Percentiles rank a stretch among this genome's conserved stretches.
Evolutionary conservation across 92 coral and sea anemone species (phyloP).

Genomic region (Muricea muricata): DNA sequence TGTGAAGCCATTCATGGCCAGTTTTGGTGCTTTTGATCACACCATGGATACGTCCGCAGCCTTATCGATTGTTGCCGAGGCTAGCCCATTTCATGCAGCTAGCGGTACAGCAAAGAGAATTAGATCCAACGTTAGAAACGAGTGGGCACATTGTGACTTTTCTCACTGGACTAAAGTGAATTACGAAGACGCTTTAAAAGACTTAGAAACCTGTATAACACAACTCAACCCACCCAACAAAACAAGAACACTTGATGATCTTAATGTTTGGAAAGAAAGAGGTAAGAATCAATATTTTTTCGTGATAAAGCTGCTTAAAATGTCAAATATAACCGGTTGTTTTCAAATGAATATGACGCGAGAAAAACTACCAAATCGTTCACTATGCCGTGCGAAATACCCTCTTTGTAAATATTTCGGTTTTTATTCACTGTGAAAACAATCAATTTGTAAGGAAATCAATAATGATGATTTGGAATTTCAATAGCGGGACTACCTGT

Average conservation of each 20-base stretch:
- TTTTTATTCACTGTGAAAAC: no score
- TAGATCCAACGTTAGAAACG: constrained; percentile 73
- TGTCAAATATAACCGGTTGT: no score
- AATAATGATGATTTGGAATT: no score
- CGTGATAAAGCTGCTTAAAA: not conserved
- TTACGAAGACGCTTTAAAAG: not conserved
- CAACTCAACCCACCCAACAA: constrained; percentile 55
- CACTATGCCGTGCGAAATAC: no score
- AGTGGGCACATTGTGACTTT: constrained; percentile 92
- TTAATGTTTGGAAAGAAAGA: constrained; percentile 75
- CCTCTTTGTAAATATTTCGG: no score
- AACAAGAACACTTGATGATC: constrained; percentile 52
- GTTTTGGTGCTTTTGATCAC: constrained; percentile 76
- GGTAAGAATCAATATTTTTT: constrained; percentile 41
- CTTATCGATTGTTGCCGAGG: constrained; percentile 68
- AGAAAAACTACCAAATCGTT: no score
- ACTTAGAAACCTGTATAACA: constrained; percentile 25
- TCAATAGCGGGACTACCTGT: no score
- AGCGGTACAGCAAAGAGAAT: constrained; percentile 71
- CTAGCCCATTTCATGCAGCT: constrained; percentile 61
- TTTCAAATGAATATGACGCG: not conserved
- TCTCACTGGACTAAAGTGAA: constrained; percentile 65
- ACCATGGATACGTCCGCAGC: constrained; percentile 86
- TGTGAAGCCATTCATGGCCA: constrained; percentile 82
- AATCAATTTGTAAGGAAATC: no score